phyloP scores from a whole-genome alignment of 2,797 vertebrate genomes.

The Molossus molossus region DNA sequence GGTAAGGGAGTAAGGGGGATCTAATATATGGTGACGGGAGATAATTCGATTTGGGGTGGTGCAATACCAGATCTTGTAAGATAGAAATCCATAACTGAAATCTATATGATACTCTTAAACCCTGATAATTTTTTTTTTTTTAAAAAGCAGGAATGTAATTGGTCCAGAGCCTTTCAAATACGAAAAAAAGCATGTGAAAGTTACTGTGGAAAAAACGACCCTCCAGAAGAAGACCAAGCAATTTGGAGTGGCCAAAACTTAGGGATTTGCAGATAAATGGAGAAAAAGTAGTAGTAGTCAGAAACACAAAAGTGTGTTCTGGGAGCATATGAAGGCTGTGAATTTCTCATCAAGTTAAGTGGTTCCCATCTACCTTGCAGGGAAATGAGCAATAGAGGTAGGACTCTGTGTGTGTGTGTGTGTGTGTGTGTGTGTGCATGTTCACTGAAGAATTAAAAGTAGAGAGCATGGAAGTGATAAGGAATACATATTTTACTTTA shows the following conservation, averaged over 20 bases:
- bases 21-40: no score
- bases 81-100: no score
- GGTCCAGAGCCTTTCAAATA: not conserved
- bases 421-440: no score
- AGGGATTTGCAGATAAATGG: not conserved
- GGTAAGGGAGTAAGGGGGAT: no score
- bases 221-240: constrained; percentile 36
- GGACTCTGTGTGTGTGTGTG: not conserved
- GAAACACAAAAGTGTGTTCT: not conserved
- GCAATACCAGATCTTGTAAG: no score
- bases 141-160: constrained; percentile 34
- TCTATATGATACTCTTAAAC: no score
- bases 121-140: no score
- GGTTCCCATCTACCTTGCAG: not conserved
- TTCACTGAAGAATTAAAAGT: constrained; percentile 28
- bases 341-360: not conserved
- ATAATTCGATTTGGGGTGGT: no score
- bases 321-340: not conserved
- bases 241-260: not conserved
- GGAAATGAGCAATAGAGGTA: not conserved
- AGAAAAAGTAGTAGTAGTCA: not conserved
- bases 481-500: constrained; percentile 32
- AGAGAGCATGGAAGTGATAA: not conserved
- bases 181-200: not conserved
- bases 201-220: not conserved